Evolutionary conservation across 2,888 invertebrate species (phyloP).

Genomic region (Merodon equestris): DNA sequence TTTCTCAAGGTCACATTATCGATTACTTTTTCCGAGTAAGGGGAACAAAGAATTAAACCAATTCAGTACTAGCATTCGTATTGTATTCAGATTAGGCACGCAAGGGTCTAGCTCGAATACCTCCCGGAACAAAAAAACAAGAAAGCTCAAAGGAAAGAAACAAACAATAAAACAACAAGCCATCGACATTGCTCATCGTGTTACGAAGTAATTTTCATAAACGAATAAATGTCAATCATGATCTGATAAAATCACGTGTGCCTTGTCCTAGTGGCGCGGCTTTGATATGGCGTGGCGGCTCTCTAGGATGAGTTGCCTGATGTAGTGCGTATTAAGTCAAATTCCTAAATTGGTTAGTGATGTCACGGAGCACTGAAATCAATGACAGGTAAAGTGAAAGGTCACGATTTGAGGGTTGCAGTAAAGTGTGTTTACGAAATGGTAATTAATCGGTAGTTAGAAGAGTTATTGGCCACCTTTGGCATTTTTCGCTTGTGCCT

Average conservation of each 20-base stretch:
- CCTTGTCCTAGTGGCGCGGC: slow-evolving; percentile 25
- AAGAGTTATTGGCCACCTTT: slow-evolving; percentile 38
- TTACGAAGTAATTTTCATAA: slow-evolving; percentile 61
- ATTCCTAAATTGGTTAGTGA: slow-evolving; percentile 58
- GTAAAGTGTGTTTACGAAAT: slow-evolving; percentile 30
- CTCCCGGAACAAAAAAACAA: slow-evolving; percentile 3
- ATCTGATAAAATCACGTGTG: slow-evolving; percentile 61
- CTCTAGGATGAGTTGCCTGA: slow-evolving; percentile 39
- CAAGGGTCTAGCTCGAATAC: slow-evolving; percentile 30
- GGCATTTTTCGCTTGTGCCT: too few relatives aligned
- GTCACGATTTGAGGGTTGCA: slow-evolving; percentile 38
- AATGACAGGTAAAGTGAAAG: slow-evolving; percentile 63
- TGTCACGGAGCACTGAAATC: slow-evolving; percentile 54
- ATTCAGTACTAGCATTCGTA: slow-evolving; percentile 31
- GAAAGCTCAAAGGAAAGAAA: too few relatives aligned
- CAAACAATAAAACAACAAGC: slow-evolving; percentile 2
- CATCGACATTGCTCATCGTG: slow-evolving; percentile 57
- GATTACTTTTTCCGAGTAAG: slow-evolving; percentile 51
- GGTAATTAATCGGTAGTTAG: slow-evolving; percentile 58
- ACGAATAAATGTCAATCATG: slow-evolving; percentile 64
- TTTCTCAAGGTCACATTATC: slow-evolving; percentile 53
- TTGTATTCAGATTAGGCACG: slow-evolving; percentile 51
- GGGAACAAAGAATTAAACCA: slow-evolving; percentile 40
- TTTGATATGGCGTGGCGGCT: slow-evolving; percentile 6
- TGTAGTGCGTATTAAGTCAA: slow-evolving; percentile 43